Evolutionary conservation across 2,113 vertebrate genomes (phyloP).

Genomic region (Prolemur simus): DNA sequence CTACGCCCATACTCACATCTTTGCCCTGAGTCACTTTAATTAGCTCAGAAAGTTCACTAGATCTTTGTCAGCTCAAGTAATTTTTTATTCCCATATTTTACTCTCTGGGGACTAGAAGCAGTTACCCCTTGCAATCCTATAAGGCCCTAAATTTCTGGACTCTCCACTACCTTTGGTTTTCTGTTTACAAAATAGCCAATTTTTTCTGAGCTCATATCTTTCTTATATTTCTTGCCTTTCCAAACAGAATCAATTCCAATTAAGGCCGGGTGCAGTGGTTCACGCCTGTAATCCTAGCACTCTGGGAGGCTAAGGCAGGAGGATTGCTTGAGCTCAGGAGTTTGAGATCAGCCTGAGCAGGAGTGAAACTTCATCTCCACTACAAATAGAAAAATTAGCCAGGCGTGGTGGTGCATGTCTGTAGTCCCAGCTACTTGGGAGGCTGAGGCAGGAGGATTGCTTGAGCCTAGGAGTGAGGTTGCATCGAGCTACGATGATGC

Average conservation of each 20-base stretch:
- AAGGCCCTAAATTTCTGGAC: background rate
- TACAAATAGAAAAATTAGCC: too few relatives aligned
- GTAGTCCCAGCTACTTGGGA: too few relatives aligned
- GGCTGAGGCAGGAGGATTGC: too few relatives aligned
- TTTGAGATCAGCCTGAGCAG: too few relatives aligned
- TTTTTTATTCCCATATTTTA: background rate
- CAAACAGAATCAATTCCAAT: background rate
- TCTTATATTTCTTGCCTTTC: background rate
- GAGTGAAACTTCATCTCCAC: too few relatives aligned
- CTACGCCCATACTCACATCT: background rate
- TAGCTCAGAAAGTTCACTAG: background rate
- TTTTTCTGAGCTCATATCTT: background rate
- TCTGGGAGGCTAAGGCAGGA: too few relatives aligned
- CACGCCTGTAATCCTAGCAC: too few relatives aligned
- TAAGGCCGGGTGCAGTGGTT: too few relatives aligned
- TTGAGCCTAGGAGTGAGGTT: too few relatives aligned
- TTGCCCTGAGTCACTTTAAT: background rate
- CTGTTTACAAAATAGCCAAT: background rate
- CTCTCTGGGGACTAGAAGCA: background rate
- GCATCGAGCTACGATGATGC: too few relatives aligned
- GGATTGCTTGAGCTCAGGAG: too few relatives aligned
- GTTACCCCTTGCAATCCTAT: background rate
- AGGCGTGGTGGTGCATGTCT: too few relatives aligned
- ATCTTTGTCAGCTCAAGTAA: background rate
- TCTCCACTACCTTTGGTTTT: background rate